These are phyloP conservation scores for Diaprepes abbreviatus DNA, from an alignment of 2,888 invertebrate species.

Conservation along the genomic window DNA sequence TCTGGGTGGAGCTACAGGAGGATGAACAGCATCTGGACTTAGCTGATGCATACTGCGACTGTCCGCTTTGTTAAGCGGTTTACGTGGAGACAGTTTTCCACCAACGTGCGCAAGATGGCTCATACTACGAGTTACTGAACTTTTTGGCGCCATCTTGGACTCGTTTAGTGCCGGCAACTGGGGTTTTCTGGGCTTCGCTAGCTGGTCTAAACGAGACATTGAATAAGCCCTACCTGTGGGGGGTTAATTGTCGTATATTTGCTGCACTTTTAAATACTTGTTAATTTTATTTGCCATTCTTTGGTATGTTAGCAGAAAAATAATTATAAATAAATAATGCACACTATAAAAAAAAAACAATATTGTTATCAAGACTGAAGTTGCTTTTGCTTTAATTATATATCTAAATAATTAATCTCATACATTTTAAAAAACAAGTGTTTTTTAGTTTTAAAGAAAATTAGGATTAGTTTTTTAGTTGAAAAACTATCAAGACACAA, in stretches of 20 bases:
- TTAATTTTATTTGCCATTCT: too few species aligned
- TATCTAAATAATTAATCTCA: too few species aligned
- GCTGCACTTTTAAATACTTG: neutral
- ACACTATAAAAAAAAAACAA: neutral
- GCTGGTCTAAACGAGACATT: slow-evolving; percentile 92
- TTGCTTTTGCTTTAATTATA: too few species aligned
- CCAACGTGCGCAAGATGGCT: slow-evolving; percentile 75
- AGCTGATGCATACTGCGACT: slow-evolving; percentile 68
- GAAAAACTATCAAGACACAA: neutral
- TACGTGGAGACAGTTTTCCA: slow-evolving; percentile 64
- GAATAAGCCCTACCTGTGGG: slow-evolving; percentile 84
- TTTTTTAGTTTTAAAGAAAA: neutral
- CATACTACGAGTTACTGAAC: slow-evolving; percentile 79
- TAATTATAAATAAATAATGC: too few species aligned
- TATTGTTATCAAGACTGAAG: too few species aligned
- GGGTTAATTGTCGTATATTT: neutral
- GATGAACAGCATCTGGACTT: slow-evolving; percentile 59
- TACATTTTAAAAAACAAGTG: too few species aligned
- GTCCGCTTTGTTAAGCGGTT: slow-evolving; percentile 65
- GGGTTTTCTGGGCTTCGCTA: slow-evolving; percentile 77
- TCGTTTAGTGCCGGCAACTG: slow-evolving; percentile 64
- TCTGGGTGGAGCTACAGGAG: slow-evolving; percentile 58
- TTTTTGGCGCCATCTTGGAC: slow-evolving; percentile 58
- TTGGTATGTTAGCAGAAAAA: too few species aligned
- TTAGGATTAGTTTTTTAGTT: neutral